phyloP scores from a whole-genome alignment of 2,888 invertebrate species.

The Leptopterna dolabrata region DNA sequence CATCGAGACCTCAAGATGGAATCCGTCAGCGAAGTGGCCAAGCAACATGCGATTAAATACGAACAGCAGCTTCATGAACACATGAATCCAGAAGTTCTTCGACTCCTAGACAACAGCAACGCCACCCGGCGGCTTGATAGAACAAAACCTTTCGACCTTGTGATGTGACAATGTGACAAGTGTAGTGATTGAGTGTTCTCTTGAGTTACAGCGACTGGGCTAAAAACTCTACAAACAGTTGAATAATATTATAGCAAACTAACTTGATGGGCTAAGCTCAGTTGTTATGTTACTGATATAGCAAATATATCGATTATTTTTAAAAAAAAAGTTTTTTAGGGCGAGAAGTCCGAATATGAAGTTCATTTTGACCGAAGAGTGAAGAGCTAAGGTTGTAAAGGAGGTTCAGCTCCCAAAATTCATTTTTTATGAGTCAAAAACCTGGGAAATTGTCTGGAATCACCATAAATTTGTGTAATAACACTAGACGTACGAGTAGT shows the following conservation, averaged over 20 bases:
- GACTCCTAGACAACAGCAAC: background rate
- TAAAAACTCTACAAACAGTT: background rate
- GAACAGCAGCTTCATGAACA: background rate
- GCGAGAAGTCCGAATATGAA: no score
- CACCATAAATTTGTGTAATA: no score
- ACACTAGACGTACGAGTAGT: no score
- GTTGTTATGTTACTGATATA: background rate
- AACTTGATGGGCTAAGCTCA: background rate
- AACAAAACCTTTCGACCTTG: background rate
- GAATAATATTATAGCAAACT: background rate
- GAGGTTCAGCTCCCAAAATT: no score
- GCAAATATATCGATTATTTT: background rate
- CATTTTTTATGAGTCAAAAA: no score
- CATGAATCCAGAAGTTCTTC: background rate
- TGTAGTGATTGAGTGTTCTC: background rate
- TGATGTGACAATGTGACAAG: background rate
- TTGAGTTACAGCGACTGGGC: no score
- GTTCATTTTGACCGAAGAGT: no score
- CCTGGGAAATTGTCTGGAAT: no score
- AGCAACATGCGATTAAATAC: background rate
- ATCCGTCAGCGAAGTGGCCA: background rate
- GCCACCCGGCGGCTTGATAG: background rate
- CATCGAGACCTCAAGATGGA: background rate
- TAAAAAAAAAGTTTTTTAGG: no score
- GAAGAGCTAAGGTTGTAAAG: no score